These are phyloP conservation scores for Zelostemma sp. DNA, from an alignment of 1,140 invertebrate genomes.

Conservation along the genomic window DNA sequence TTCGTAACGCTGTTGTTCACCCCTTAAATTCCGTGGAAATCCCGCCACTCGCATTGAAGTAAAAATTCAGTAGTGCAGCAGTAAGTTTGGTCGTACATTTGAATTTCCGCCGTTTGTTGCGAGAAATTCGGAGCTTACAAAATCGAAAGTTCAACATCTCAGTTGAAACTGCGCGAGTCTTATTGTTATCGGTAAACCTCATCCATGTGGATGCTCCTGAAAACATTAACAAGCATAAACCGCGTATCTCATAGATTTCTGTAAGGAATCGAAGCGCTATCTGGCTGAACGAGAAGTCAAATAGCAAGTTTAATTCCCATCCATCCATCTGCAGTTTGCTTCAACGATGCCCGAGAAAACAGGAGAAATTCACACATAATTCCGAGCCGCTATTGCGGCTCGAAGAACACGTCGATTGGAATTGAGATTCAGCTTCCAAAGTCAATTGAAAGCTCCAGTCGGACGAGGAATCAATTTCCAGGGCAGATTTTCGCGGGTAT, in stretches of 20 bases:
- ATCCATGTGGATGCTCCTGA: constrained; percentile 13
- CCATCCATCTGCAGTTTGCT: constrained; percentile 19
- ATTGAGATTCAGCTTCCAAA: too few relatives aligned
- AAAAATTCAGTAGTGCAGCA: too few relatives aligned
- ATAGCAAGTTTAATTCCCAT: constrained; percentile 33
- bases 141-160: constrained; percentile 25
- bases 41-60: too few relatives aligned
- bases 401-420: too few relatives aligned
- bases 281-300: constrained; percentile 31
- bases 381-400: too few relatives aligned
- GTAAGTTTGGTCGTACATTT: too few relatives aligned
- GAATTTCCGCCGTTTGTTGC: too few relatives aligned
- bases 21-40: too few relatives aligned
- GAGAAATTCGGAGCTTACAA: too few relatives aligned
- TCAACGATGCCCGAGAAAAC: not conserved
- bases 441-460: not conserved
- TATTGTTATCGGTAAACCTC: constrained; percentile 34
- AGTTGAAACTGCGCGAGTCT: not conserved
- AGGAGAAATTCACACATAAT: not conserved
- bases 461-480: constrained; percentile 12
- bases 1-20: too few relatives aligned
- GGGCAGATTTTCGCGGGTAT: not conserved
- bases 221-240: constrained; percentile 25
- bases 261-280: constrained; percentile 29
- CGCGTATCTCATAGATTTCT: constrained; percentile 25